Percentiles rank a stretch among this genome's conserved stretches.
These are phyloP conservation scores for Euzophera pinguis DNA, from an alignment of 2,888 invertebrate genomes.

Conservation along the genomic window DNA sequence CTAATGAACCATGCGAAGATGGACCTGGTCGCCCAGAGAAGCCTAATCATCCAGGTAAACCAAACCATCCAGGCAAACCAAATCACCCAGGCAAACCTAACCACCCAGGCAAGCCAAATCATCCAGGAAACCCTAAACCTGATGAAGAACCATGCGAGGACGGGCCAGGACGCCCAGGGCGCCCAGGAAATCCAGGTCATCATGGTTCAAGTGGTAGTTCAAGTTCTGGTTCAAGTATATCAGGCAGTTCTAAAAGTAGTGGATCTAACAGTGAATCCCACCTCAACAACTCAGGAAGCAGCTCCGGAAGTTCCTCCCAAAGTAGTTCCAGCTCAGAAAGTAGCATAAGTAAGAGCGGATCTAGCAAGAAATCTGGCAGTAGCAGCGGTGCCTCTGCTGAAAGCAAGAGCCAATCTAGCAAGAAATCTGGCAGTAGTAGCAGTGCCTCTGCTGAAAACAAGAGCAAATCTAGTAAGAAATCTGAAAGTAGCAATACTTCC, in stretches of 20 bases:
- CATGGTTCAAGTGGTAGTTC: neutral
- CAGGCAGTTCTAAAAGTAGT: neutral
- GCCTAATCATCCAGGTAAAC: no score
- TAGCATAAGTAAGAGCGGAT: neutral
- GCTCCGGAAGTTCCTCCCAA: neutral
- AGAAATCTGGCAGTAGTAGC: no score
- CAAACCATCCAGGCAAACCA: neutral
- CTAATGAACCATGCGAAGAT: no score
- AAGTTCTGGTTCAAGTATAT: neutral
- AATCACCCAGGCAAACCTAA: neutral
- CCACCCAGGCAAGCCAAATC: neutral
- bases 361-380: neutral
- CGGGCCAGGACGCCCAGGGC: no score
- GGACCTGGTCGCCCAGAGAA: no score
- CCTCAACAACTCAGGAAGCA: neutral
- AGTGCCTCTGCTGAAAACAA: no score
- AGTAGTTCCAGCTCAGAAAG: neutral
- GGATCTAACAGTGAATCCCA: neutral
- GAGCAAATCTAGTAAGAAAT: no score
- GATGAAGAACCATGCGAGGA: no score
- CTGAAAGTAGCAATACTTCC: no score
- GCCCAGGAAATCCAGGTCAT: no score
- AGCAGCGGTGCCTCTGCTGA: no score
- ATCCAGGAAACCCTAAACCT: neutral
- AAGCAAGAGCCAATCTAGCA: no score